phyloP scores from a whole-genome alignment of 2,888 invertebrate species.

The Clivina fossor region DNA sequence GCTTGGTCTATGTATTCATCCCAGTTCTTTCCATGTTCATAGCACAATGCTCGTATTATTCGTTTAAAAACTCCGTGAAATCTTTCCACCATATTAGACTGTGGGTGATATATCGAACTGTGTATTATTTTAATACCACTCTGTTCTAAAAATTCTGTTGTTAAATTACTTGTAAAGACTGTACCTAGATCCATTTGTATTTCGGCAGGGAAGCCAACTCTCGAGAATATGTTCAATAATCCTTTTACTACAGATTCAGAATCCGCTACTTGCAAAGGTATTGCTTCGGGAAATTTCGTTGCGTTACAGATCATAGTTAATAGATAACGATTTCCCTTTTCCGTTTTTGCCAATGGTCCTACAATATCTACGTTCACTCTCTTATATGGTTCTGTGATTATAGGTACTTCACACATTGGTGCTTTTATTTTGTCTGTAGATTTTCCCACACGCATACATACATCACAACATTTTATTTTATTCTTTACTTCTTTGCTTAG shows the following conservation, averaged over 20 bases:
- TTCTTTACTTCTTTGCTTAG: not conserved
- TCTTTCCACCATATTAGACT: not conserved
- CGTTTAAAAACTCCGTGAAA: slow-evolving; percentile 8
- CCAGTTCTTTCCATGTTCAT: slow-evolving; percentile 8
- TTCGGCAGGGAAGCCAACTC: slow-evolving; percentile 9
- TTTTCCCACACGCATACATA: slow-evolving; percentile 3
- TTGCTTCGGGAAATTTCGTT: slow-evolving; percentile 12
- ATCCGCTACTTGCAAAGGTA: slow-evolving; percentile 6
- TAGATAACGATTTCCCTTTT: slow-evolving; percentile 1
- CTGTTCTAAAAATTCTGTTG: slow-evolving; percentile 5
- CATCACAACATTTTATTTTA: slow-evolving; percentile 13
- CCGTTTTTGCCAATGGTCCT: not conserved
- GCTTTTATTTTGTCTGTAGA: slow-evolving; percentile 4
- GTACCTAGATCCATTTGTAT: slow-evolving; percentile 10
- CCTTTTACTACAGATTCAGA: slow-evolving; percentile 8
- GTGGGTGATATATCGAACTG: slow-evolving; percentile 5
- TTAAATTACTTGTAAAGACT: slow-evolving; percentile 6
- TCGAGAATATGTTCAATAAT: not conserved
- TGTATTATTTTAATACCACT: slow-evolving; percentile 1
- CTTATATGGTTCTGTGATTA: slow-evolving; percentile 1
- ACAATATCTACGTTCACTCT: slow-evolving; percentile 8
- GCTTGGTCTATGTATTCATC: slow-evolving; percentile 2
- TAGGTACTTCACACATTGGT: slow-evolving; percentile 6
- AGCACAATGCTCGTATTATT: not conserved
- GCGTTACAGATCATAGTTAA: slow-evolving; percentile 5